phyloP scores from a whole-genome alignment of 2,797 vertebrate genomes.

The Galagoides demidoff region DNA sequence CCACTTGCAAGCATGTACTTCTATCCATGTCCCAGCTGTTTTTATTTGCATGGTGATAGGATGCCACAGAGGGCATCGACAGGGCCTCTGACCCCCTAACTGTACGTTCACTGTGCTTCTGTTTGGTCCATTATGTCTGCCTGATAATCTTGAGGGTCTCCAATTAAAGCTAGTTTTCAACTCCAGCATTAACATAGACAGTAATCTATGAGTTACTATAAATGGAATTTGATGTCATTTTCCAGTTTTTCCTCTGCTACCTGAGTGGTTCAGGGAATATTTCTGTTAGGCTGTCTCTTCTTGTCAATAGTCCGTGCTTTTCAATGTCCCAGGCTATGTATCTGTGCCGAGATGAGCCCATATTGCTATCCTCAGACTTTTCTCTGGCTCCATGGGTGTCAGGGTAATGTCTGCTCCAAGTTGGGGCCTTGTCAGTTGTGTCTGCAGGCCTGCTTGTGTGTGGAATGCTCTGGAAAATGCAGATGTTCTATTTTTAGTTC shows the following conservation, averaged over 20 bases:
- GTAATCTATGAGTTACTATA: neutral
- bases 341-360: neutral
- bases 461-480: neutral
- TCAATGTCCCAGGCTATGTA: neutral
- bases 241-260: neutral
- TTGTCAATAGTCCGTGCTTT: neutral
- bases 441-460: neutral
- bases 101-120: neutral
- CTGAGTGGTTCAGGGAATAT: neutral
- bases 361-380: constrained; percentile 26
- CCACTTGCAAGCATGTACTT: too few species aligned
- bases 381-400: neutral
- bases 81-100: neutral
- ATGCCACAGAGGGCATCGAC: too few species aligned
- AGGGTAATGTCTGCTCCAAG: neutral
- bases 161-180: constrained; percentile 13
- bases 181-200: neutral
- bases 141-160: neutral
- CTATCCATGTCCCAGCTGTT: too few species aligned
- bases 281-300: neutral
- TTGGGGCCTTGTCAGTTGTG: neutral
- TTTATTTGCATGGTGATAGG: too few species aligned
- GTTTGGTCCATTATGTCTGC: neutral
- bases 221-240: constrained; percentile 2
- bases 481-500: too few species aligned